Conservation (phyloP, 2,888 invertebrate species). For the Hemicrepidius hirtus region DNA sequence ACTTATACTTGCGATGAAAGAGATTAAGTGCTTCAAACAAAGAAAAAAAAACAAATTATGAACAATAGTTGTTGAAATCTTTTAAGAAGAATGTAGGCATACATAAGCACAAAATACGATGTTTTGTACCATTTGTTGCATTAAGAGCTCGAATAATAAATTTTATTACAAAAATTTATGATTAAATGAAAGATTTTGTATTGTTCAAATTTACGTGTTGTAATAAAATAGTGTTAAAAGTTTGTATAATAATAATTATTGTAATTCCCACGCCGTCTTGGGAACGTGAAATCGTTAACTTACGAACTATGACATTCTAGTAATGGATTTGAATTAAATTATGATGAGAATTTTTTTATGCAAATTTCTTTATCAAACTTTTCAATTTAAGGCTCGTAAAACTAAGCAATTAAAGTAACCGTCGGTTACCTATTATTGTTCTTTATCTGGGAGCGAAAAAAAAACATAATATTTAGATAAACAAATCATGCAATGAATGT, state of each 20-base stretch:
- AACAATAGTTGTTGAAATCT: slow-evolving; percentile 49
- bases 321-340: neutral
- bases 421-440: neutral
- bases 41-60: slow-evolving; percentile 46
- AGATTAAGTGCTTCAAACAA: slow-evolving; percentile 45
- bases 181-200: slow-evolving; percentile 34
- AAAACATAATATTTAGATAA: neutral
- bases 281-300: slow-evolving; percentile 4
- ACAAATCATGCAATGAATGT: neutral
- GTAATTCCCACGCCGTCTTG: slow-evolving; percentile 37
- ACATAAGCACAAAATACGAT: slow-evolving; percentile 11
- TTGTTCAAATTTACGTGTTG: slow-evolving; percentile 35
- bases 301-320: slow-evolving; percentile 1
- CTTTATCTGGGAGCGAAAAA: neutral
- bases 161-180: slow-evolving; percentile 11
- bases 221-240: slow-evolving; percentile 29
- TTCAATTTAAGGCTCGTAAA: neutral
- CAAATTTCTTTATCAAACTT: slow-evolving; percentile 7
- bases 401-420: neutral
- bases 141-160: slow-evolving; percentile 23
- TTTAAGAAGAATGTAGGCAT: slow-evolving; percentile 23
- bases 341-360: slow-evolving; percentile 25
- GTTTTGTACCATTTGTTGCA: neutral
- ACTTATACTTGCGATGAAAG: slow-evolving; percentile 33
- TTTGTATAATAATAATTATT: slow-evolving; percentile 35